Percentiles rank a stretch among this genome's conserved stretches.
These are phyloP conservation scores for Anguilla marmorata DNA, from an alignment of 2,797 vertebrate genomes.

Conservation along the genomic window DNA sequence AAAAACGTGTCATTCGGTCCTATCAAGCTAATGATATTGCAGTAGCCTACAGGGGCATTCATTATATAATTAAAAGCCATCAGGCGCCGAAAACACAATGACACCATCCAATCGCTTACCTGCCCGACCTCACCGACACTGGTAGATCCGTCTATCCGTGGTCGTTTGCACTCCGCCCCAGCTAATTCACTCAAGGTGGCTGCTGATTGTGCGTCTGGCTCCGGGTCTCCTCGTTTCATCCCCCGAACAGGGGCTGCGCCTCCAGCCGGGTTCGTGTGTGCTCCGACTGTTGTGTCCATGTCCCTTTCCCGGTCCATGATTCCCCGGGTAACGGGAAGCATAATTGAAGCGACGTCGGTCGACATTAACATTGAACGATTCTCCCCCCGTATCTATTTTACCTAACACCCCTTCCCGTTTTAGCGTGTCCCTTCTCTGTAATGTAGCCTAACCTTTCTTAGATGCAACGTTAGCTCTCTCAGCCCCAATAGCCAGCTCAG, in stretches of 20 bases:
- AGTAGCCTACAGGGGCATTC: neutral
- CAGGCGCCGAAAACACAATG: neutral
- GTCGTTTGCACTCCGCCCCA: conserved; percentile 73
- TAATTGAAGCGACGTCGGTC: conserved; percentile 74
- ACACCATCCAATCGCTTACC: conserved; percentile 52
- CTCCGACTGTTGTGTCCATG: conserved; percentile 63
- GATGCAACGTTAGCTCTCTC: conserved; percentile 35
- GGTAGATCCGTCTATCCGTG: conserved; percentile 69
- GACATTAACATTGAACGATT: conserved; percentile 76
- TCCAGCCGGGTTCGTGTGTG: conserved; percentile 57
- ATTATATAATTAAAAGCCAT: neutral
- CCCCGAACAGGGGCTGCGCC: conserved; percentile 64
- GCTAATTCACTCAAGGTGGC: conserved; percentile 61
- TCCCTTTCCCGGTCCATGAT: conserved; percentile 73
- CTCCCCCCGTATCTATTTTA: conserved; percentile 34
- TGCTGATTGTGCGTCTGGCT: conserved; percentile 69
- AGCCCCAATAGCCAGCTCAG: neutral
- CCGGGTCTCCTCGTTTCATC: conserved; percentile 75
- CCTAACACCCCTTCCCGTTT: conserved; percentile 29
- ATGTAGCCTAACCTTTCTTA: conserved; percentile 38
- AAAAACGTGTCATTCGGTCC: neutral
- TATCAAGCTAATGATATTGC: neutral
- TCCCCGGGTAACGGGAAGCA: conserved; percentile 74
- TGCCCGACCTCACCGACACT: conserved; percentile 68
- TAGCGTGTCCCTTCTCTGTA: conserved; percentile 44